Evolutionary conservation across 2,888 invertebrate species (phyloP), one percentile per base, ranked within the genome.

Genomic region (Syrphus vitripennis): DNA sequence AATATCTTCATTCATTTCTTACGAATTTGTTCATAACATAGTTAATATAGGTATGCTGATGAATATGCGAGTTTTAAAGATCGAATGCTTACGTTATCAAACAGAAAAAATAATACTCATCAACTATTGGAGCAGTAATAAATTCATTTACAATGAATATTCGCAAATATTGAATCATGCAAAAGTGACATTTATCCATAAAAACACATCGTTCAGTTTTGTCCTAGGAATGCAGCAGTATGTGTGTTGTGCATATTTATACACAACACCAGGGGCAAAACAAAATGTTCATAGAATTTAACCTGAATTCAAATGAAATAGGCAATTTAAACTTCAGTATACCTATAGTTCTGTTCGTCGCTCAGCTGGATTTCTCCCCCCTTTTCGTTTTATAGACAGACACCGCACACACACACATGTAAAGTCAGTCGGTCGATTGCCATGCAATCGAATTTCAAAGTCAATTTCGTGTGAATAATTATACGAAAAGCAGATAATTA

Each of bases 381-480:
- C 59, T 10, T 6, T 29, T 10, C 53, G 6, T 12, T 42, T 24
- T 53, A 29, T 63, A 26, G 24, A 21, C 24, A 70, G 19, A 55
- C 24, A 78, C 71, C 71, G 48, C 21, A 29, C 7, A 55, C n/a
- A 42, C 42, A 42, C n/a, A 16, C 42, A 42, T 16, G 4, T 4
- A 31, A 3, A 21, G 9, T 5, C 10, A 14, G 34, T 67, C 31
- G 34, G 19, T 79, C 78, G 82, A 75, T 78, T 82, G 78, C 83
- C 87, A 72, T 87, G 87, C 87, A 87, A 87, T 87, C 83, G 75
- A 83, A 83, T 87, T 87, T 74, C 79, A 87, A 82, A 83, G 87
- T 82, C 87, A 83, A 87, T 87, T 87, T 83, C 87, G 87, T 87
- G 87, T 87, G 83, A 83, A 83, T 87, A 87, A 87, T 83, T 87